Evolutionary conservation across 2,113 vertebrate genomes (phyloP).

Genomic region (Lophotis ruficrista): DNA sequence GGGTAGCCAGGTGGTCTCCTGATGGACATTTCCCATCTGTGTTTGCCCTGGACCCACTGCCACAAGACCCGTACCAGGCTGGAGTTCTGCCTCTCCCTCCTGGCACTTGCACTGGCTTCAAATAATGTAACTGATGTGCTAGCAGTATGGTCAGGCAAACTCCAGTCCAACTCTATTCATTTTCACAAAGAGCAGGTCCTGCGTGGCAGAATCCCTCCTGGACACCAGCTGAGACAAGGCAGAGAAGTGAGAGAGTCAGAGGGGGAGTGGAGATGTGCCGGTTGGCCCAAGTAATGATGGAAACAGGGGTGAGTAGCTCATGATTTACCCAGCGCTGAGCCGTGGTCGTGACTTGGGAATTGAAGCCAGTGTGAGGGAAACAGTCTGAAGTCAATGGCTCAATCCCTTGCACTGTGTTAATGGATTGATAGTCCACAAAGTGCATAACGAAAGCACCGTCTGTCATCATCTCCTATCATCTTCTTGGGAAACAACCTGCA

Average conservation of each 20-base stretch:
- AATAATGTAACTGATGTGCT: rapidly evolving
- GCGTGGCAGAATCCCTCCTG: background rate
- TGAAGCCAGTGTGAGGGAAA: background rate
- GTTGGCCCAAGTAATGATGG: background rate
- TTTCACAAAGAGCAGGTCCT: background rate
- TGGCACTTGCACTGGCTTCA: background rate
- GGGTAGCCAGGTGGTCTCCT: background rate
- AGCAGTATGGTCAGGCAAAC: background rate
- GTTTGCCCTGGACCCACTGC: background rate
- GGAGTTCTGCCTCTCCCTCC: background rate
- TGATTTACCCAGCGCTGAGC: background rate
- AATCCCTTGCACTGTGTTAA: background rate
- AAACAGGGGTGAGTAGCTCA: background rate
- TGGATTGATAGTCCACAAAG: background rate
- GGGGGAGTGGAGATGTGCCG: background rate
- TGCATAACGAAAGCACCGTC: background rate
- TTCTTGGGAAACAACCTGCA: background rate
- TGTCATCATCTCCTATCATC: background rate
- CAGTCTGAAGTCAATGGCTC: background rate
- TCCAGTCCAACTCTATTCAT: background rate
- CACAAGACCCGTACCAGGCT: background rate
- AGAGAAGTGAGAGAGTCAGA: background rate
- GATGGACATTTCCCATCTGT: rapidly evolving
- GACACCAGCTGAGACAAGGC: background rate
- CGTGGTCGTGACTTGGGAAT: background rate